Conservation (phyloP, 2,797 vertebrate genomes). For the Toxotes lorentzi region DNA sequence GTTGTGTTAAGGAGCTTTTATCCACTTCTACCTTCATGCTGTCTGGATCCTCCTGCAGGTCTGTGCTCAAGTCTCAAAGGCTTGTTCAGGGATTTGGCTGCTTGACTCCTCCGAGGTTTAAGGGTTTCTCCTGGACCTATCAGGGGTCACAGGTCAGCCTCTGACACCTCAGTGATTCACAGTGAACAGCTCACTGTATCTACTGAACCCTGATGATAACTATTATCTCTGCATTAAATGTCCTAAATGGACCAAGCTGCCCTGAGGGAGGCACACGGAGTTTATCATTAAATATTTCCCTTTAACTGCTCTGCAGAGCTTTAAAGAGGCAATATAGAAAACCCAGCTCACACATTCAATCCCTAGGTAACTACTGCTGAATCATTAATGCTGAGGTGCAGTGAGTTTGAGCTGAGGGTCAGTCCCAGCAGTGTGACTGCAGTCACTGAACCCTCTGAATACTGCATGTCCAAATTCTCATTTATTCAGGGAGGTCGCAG, state of each 20-base stretch:
- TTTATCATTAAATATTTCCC: constrained; percentile 34
- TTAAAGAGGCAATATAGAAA: constrained; percentile 6
- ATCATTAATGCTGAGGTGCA: constrained; percentile 46
- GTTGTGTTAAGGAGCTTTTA: too few species aligned
- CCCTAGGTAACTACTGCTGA: constrained; percentile 22
- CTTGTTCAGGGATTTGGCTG: too few species aligned
- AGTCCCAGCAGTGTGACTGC: constrained; percentile 14
- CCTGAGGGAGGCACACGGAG: neutral
- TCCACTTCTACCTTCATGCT: too few species aligned
- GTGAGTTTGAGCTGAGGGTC: neutral
- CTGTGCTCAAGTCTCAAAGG: neutral
- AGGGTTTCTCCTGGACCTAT: neutral
- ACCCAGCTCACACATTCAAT: constrained; percentile 37
- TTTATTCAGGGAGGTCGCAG: constrained; percentile 46
- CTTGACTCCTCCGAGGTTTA: neutral
- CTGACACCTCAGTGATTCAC: neutral
- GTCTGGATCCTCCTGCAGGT: too few species aligned
- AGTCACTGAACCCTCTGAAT: constrained; percentile 51
- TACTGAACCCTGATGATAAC: neutral
- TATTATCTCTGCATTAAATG: neutral
- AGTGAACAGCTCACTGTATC: neutral
- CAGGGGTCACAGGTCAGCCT: neutral
- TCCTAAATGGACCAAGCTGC: neutral
- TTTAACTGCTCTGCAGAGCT: neutral
- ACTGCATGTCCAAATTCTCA: constrained; percentile 39